A percentile compares a stretch with the other conserved stretches of the same genome.
These are phyloP conservation scores for Brachionus rotundiformis DNA, from an alignment of 1,140 invertebrate species.

Conservation along the genomic window DNA sequence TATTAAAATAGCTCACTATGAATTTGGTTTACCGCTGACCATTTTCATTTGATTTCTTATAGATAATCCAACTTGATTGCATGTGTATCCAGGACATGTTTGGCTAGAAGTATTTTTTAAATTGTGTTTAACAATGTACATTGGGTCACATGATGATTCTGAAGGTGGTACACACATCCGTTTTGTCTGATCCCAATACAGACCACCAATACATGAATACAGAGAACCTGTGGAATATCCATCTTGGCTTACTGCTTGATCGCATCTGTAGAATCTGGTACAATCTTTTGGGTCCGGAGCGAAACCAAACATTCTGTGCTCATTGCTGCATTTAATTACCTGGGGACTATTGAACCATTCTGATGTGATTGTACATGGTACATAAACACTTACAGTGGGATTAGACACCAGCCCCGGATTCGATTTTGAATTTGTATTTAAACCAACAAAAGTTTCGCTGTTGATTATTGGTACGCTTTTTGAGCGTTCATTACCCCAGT, in stretches of 20 bases:
- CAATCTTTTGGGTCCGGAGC: conserved; percentile 52
- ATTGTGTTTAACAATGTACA: conserved; percentile 31
- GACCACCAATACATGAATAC: conserved; percentile 33
- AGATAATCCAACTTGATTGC: conserved; percentile 22
- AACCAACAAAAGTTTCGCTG: not conserved
- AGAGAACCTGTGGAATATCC: conserved; percentile 13
- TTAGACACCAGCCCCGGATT: not conserved
- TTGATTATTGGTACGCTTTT: conserved; percentile 12
- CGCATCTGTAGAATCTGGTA: conserved; percentile 40
- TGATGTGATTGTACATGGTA: conserved; percentile 4
- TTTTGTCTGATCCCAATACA: conserved; percentile 51
- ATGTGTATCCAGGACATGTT: conserved; percentile 15
- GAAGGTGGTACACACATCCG: conserved; percentile 44
- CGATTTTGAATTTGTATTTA: conserved; percentile 10
- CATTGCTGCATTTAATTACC: conserved; percentile 6
- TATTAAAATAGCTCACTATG: too few relatives aligned
- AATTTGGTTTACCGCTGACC: conserved; percentile 7
- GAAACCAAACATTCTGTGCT: conserved; percentile 23
- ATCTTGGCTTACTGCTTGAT: not conserved
- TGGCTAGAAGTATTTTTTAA: not conserved
- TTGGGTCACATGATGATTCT: conserved; percentile 40
- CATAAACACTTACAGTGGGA: conserved; percentile 14
- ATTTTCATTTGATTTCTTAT: conserved; percentile 47
- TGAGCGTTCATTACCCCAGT: not conserved
- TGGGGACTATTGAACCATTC: conserved; percentile 44